Evolutionary conservation across 2,888 invertebrate species (phyloP), one percentile per base, ranked within the genome.

Genomic region (Pheosia tremula): DNA sequence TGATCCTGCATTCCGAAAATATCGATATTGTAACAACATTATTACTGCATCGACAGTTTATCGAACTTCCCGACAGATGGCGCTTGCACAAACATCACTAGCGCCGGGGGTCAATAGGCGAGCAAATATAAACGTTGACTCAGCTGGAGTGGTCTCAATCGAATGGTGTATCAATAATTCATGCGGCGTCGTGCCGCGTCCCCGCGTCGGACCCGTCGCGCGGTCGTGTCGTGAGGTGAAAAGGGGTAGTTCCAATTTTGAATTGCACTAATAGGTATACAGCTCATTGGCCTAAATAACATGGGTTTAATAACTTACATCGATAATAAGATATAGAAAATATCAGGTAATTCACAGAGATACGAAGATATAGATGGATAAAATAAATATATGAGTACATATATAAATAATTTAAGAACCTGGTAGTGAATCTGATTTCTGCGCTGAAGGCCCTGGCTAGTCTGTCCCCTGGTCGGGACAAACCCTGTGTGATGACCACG

Each of bases 101-200:
- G 58, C 50, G 59, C 57, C n/a, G 38, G 39, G 8, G 38, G 55
- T 39, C 55, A 55, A 55, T 55, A 55, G 55, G 55, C 38, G 37
- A 5, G 56, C 13, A 38, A 71, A 70, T 69, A 61, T 64, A 69
- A 72, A 72, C 67, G 69, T 71, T 58, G 61, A 55, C 41, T 52
- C 41, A 11, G 24, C 43, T 10, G 58, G 54, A 61, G 58, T 53
- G 62, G 64, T 70, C 74, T 76, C 77, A 69, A 77, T 77, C 76
- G 77, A 78, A 70, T 52, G 56, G 56, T 60, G 38, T 61, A 72
- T 78, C 63, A 78, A 78, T 78, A 78, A 78, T 78, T 72, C 77
- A 78, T 78, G 68, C 39, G 55, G n/a, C 55, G 39, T 39, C 39
- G 37, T 9, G 39, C 5, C 55, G 37, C 55, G 55, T 55, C 39